These are phyloP conservation scores for Tauraco hartlaubi DNA, from an alignment of 2,797 vertebrate species.

Conservation along the genomic window DNA sequence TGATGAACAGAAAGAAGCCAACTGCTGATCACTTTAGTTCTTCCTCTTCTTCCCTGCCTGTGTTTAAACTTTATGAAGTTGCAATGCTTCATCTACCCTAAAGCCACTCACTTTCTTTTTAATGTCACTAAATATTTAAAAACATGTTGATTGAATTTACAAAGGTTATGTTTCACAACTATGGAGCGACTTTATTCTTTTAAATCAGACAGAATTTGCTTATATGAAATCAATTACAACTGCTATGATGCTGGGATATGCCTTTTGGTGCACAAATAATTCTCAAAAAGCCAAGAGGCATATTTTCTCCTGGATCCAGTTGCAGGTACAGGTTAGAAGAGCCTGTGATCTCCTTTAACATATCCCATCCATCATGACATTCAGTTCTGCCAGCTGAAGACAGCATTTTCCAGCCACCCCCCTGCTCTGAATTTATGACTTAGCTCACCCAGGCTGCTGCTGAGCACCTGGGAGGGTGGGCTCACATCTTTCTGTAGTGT, in stretches of 20 bases:
- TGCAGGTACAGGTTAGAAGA: neutral
- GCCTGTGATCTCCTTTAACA: neutral
- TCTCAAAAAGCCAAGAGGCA: neutral
- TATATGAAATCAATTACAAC: neutral
- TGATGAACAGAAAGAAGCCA: neutral
- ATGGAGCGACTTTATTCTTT: neutral
- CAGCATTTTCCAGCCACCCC: neutral
- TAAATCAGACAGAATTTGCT: neutral
- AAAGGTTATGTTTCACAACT: neutral
- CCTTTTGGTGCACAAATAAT: neutral
- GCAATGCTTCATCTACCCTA: neutral
- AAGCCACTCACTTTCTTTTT: neutral
- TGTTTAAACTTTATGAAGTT: neutral
- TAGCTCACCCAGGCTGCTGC: neutral
- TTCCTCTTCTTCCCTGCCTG: neutral
- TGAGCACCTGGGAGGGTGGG: neutral
- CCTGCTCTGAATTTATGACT: neutral
- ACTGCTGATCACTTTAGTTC: neutral
- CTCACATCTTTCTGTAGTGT: neutral
- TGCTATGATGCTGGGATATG: neutral
- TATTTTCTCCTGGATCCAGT: neutral
- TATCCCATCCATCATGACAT: neutral
- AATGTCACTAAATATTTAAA: slow-evolving; percentile 13
- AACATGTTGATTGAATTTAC: neutral
- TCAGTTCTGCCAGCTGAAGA: neutral